Conservation (phyloP, 2,888 invertebrate genomes). For the Acanthoscelides obtectus region DNA sequence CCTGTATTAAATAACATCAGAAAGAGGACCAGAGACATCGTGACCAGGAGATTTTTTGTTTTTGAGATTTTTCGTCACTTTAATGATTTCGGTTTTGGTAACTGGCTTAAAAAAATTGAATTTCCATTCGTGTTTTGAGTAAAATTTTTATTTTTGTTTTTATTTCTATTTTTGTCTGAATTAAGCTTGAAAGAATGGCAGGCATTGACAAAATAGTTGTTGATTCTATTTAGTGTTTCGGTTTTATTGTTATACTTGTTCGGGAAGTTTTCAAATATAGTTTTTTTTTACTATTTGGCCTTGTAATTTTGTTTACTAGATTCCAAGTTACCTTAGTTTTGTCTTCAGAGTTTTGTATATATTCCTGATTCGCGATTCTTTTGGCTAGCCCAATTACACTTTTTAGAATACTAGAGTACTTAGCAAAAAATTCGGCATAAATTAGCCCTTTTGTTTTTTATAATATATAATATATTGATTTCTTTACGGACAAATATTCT, state of each 20-base stretch:
- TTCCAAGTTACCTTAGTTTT: neutral
- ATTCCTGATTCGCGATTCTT: too few species aligned
- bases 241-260: neutral
- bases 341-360: too few species aligned
- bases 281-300: neutral
- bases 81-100: neutral
- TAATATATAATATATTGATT: too few species aligned
- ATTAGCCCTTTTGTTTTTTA: too few species aligned
- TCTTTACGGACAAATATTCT: too few species aligned
- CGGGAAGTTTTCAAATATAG: neutral
- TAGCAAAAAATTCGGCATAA: too few species aligned
- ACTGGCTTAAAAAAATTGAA: neutral
- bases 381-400: too few species aligned
- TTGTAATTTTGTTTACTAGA: neutral
- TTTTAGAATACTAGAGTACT: too few species aligned
- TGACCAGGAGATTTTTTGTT: neutral
- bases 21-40: neutral
- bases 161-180: too few species aligned
- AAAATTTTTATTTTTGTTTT: neutral
- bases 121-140: neutral
- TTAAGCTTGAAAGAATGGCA: neutral
- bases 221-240: neutral
- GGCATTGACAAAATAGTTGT: neutral
- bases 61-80: neutral
- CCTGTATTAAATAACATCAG: neutral